Evolutionary conservation across 2,888 invertebrate genomes (phyloP), one percentile per base, ranked within the genome.

Genomic region (Hermaeophaga mercurialis): DNA sequence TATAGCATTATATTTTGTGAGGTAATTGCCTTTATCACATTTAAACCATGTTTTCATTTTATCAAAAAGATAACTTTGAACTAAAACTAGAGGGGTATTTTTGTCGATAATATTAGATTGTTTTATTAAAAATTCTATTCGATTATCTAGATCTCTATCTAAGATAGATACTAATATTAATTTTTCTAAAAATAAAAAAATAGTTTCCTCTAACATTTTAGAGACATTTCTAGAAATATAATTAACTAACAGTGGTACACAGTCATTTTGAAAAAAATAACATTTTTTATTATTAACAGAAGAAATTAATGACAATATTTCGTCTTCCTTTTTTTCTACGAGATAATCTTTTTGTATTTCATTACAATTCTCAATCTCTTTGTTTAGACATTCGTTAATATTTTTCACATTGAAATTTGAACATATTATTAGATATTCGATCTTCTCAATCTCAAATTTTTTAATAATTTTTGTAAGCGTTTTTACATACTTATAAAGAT

Each of bases 401-500:
- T 22, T 28, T 15, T 14, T 9, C 2, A n/a, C 3, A 17, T 28
- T 7, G n/a, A 45, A 26, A 8, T 17, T 14, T 8, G 12, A 9
- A 31, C 45, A 45, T n/a, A 45, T 17, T 11, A 45, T 31, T 4
- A 45, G 5, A 7, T 18, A 6, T 28, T 11, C 12, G 1, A 17
- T 28, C 3, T 14, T 15, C 5, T 39, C 14, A 12, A 9, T 9
- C 38, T 39, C 4, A n/a, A n/a, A n/a, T n/a, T n/a, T n/a, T n/a
- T n/a, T n/a, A n/a, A n/a, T n/a, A n/a, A n/a, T n/a, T n/a, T 14
- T 26, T 5, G n/a, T 38, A 22, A 22, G 39, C 8, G 24, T 5
- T 15, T 39, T 33, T 9, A 28, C 9, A 9, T 49, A 49, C 17
- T 49, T 49, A 26, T 8, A 39, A 1, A 49, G 12, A 28, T 39